These are phyloP conservation scores for Hepsetus odoe DNA, from an alignment of 2,113 vertebrate genomes.

Conservation along the genomic window DNA sequence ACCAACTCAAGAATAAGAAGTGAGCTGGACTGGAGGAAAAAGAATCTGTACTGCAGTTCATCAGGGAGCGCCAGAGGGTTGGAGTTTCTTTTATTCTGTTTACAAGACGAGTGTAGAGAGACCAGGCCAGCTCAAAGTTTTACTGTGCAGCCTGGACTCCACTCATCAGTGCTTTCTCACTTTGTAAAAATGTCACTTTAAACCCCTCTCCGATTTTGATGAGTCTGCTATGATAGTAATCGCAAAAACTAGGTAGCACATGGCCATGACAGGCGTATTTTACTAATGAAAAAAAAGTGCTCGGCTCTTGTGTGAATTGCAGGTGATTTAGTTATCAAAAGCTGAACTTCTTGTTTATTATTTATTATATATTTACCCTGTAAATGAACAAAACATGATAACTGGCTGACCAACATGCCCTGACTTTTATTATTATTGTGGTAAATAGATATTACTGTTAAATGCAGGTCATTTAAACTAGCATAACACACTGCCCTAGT, in stretches of 20 bases:
- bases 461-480: constrained; percentile 56
- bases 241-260: constrained; percentile 1
- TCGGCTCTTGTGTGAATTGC: background rate
- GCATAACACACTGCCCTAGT: constrained; percentile 21
- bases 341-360: background rate
- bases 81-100: constrained; percentile 67
- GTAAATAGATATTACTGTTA: constrained; percentile 23
- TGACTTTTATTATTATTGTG: constrained; percentile 27
- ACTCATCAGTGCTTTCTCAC: background rate
- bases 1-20: constrained; percentile 98
- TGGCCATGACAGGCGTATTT: constrained; percentile 10
- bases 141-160: background rate
- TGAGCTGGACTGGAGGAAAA: constrained; percentile 71
- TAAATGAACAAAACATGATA: constrained; percentile 15
- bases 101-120: constrained; percentile 63
- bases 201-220: constrained; percentile 6
- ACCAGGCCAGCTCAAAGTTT: constrained; percentile 41
- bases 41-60: constrained; percentile 64
- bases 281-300: constrained; percentile 1
- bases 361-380: background rate
- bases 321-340: constrained; percentile 7
- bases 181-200: constrained; percentile 36
- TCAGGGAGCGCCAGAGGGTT: constrained; percentile 52
- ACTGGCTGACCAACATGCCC: constrained; percentile 11
- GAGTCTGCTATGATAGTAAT: constrained; percentile 8